Evolutionary conservation across 2,113 vertebrate species (phyloP).

Genomic region (Cyphotilapia sp.): DNA sequence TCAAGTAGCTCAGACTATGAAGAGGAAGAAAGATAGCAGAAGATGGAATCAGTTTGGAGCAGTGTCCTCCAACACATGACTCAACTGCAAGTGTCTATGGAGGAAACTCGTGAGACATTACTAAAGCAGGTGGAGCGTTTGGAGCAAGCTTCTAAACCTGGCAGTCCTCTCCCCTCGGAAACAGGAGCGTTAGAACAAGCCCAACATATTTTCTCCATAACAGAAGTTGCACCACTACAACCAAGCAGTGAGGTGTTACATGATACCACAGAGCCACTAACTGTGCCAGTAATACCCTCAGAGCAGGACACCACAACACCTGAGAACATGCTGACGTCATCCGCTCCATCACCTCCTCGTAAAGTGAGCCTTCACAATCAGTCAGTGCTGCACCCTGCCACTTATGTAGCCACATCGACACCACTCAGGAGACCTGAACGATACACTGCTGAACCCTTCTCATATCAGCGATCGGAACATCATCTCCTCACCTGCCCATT

Average conservation of each 20-base stretch:
- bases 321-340: not conserved
- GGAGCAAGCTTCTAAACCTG: not conserved
- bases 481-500: not conserved
- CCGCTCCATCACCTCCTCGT: not conserved
- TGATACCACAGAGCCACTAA: not conserved
- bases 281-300: not conserved
- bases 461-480: not conserved
- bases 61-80: not conserved
- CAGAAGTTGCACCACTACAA: not conserved
- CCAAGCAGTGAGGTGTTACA: not conserved
- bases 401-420: not conserved
- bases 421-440: not conserved
- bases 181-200: not conserved
- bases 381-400: not conserved
- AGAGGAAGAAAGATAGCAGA: not conserved
- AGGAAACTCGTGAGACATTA: not conserved
- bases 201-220: not conserved
- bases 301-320: not conserved
- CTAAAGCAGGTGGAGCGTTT: not conserved
- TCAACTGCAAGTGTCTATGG: not conserved
- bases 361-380: not conserved
- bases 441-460: not conserved
- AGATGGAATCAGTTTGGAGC: not conserved
- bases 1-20: not conserved
- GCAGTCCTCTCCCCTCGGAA: not conserved